Percentiles rank a stretch among this genome's conserved stretches.
phyloP scores from a whole-genome alignment of 2,113 vertebrate genomes.

The Pampusana beccarii region DNA sequence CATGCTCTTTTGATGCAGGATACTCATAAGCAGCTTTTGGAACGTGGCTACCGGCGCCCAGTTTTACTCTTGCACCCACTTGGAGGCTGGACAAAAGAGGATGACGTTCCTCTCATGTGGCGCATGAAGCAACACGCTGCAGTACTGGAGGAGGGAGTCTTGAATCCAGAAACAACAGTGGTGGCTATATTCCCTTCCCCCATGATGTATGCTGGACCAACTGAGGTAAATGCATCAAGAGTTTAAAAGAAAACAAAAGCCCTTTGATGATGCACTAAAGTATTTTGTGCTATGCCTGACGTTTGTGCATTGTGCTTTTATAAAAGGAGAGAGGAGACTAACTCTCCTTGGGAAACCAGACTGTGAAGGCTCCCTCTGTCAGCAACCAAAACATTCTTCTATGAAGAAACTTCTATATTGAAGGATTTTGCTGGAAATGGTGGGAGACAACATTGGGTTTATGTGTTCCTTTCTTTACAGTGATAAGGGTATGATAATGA shows the following conservation, averaged over 20 bases:
- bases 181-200: constrained; percentile 98
- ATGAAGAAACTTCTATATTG: not conserved
- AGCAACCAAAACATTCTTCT: not conserved
- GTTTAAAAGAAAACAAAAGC: not conserved
- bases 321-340: not conserved
- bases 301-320: not conserved
- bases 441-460: not conserved
- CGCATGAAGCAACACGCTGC: constrained; percentile 97
- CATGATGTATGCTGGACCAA: constrained; percentile 99
- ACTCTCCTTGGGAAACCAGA: not conserved
- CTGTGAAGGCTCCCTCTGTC: not conserved
- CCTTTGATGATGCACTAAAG: not conserved
- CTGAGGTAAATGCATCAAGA: constrained; percentile 82
- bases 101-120: constrained; percentile 94
- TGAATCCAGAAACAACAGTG: constrained; percentile 89
- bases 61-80: constrained; percentile 94
- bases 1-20: constrained; percentile 97
- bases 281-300: not conserved
- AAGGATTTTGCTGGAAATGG: not conserved
- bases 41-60: constrained; percentile 91
- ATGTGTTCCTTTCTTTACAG: not conserved
- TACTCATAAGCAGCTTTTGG: constrained; percentile 90
- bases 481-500: not conserved
- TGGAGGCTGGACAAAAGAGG: constrained; percentile 98
- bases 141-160: constrained; percentile 90